Evolutionary conservation across 2,113 vertebrate species (phyloP), one percentile per base, ranked within the genome.

Genomic region (Geothlypis trichas): DNA sequence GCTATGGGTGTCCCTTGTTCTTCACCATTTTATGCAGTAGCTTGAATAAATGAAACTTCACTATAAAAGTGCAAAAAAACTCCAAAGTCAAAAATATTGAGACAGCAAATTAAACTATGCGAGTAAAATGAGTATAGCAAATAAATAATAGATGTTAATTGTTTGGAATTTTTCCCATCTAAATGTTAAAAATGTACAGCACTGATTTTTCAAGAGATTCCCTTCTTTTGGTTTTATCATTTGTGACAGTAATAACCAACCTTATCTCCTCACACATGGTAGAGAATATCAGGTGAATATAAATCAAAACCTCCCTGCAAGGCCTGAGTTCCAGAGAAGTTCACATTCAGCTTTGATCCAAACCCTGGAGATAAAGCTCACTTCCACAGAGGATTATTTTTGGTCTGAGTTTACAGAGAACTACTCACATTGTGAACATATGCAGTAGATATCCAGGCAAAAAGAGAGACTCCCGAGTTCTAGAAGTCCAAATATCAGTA

Each of bases 21-120:
- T 44, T 55, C 31, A 61, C 30, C 72, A 31, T 74, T 84, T 94
- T 31, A 88, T 84, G 63, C 63, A 84, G 78, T 55, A 10, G 67
- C 33, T 61, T 61, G 66, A 62, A 47, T 66, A 95, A 91, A 72
- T 84, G 90, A 89, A 20, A 74, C 42, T 95, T 94, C 65, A 73
- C 23, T 59, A 49, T 69, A 83, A 88, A 94, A 89, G 69, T 78
- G 76, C 88, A 81, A 81, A 90, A 89, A 93, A 69, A 14, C 65
- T 30, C 28, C 23, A 26, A 59, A 85, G 10, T 44, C 23, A 68
- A 87, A 75, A 80, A 30, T n/a, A 90, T 13, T 72, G 39, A 65
- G 77, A 92, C 21, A 51, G 41, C 15, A 49, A 63, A 63, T 77
- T 58, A 66, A 69, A 39, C 37, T 44, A 73, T 62, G 54, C 74